Evolutionary conservation across 35 echinoderm and acorn worm genomes (phyloP), one percentile per base, ranked within the genome.

Genomic region (Amphiura filiformis): DNA sequence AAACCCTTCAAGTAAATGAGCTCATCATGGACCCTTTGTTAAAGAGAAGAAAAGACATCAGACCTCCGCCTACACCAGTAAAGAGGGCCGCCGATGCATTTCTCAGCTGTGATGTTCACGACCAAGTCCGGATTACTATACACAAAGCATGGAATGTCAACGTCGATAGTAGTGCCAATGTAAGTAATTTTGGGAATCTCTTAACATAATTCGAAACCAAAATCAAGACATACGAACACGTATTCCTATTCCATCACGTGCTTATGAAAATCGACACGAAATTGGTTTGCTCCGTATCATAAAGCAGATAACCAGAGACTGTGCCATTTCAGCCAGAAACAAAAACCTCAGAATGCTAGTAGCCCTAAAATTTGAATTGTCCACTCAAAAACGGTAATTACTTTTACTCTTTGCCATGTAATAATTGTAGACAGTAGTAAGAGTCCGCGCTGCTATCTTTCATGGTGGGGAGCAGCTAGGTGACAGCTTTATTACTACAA

Each of bases 381-480:
- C n/a, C n/a, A 47, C 41, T 47, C 5, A 47, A 4, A 47, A 47
- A 9, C 4, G 4, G 5, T 47, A 47, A 9, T 47, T 47, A 17
- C 17, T 9, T 47, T 47, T 47, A 17, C 17, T 47, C 5, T 47
- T 47, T 47, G 41, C 5, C 17, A 9, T 4, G 4, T 47, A 47
- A 47, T 47, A 9, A 9, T 47, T 4, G 4, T 70, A n/a, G 61
- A 15, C 14, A 34, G 36, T 92, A 89, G 81, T 98, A 13, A 38
- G 84, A 61, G 90, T 98, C 0, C 93, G 88, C 39, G 81, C 93
- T 2, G 96, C 86, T 23, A 77, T 98, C 31, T 98, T 89, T 84
- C 96, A 98, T 65, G 96, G 96, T 5, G 96, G 84, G 0, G 96
- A 94, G 32, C 78, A 92, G 39, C 93, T 99, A 13, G 93, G 95